These are phyloP conservation scores for Iphiclides podalirius DNA, from an alignment of 2,888 invertebrate genomes.

Conservation along the genomic window DNA sequence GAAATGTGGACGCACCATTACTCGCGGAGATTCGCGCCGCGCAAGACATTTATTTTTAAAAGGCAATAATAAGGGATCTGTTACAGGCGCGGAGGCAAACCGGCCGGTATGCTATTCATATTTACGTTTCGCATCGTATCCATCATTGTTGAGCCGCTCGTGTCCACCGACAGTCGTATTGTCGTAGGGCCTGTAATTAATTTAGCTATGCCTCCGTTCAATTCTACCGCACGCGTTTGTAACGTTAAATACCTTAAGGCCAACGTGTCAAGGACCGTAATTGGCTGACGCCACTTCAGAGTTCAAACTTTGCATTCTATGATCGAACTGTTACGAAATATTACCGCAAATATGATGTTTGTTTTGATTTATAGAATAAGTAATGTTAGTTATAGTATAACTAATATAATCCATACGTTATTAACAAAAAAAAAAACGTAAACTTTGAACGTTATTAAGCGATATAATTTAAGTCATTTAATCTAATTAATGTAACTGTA, in stretches of 20 bases:
- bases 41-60: conserved; percentile 47
- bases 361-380: too few species aligned
- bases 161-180: conserved; percentile 28
- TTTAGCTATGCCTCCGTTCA: too few species aligned
- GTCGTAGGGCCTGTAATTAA: conserved; percentile 33
- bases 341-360: too few species aligned
- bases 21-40: conserved; percentile 24
- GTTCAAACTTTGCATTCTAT: neutral
- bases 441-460: too few species aligned
- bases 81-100: conserved; percentile 57
- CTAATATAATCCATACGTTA: too few species aligned
- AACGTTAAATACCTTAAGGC: neutral
- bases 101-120: conserved; percentile 39
- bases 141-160: conserved; percentile 32
- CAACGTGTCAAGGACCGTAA: conserved; percentile 7
- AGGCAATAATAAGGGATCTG: conserved; percentile 48
- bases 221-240: conserved; percentile 7
- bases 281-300: conserved; percentile 4
- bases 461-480: too few species aligned
- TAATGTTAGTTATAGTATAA: too few species aligned
- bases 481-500: too few species aligned
- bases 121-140: conserved; percentile 31
- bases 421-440: too few species aligned
- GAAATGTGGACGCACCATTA: conserved; percentile 16
- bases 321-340: neutral